Base-by-base conservation (phyloP, 2,888 invertebrate genomes). In the Rhamnusium bicolor region DNA sequence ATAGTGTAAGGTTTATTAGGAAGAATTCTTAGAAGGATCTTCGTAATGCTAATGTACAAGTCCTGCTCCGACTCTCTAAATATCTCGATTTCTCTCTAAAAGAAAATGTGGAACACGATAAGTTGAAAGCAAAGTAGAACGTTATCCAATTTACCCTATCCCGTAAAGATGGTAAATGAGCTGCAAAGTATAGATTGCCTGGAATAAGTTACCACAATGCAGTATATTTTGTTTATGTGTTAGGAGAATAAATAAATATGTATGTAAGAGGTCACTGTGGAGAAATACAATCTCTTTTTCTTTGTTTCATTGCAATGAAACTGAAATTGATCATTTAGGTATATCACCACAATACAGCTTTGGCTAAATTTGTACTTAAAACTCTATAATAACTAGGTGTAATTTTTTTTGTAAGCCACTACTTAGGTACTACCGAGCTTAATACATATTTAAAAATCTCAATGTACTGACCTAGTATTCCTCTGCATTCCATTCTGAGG, bases 401-500 rank as follows among this genome's bases (percentile, higher is more conserved):
- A n/a, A 2, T 6, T 24, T 4, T 40, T n/a, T 40, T 40, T 40
- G 1, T 5, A 40, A 40, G 40, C 8, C 10, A 10, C 8, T 29
- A 29, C 1, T 10, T 24, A 32, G 6, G 1, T 40, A 40, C 12
- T 40, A n/a, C 12, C 4, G 24, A 40, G 10, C 12, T 10, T n/a
- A n/a, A n/a, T n/a, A n/a, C n/a, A n/a, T n/a, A n/a, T n/a, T n/a
- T n/a, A n/a, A n/a, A n/a, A 10, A 40, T 53, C n/a, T 46, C 19
- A 8, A 18, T 56, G 49, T 69, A 81, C 82, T 81, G 83, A 89
- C 90, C 90, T 89, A 73, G 88, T 86, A 89, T 92, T 93, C 87
- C 92, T 88, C 85, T 92, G 92, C 88, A 92, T 90, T 84, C 92
- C 91, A 87, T 92, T 92, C 84, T 92, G 92, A 86, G 92, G 90